Evolutionary conservation across 2,888 invertebrate genomes (phyloP).

Genomic region (Caenorhabditis virilis): DNA sequence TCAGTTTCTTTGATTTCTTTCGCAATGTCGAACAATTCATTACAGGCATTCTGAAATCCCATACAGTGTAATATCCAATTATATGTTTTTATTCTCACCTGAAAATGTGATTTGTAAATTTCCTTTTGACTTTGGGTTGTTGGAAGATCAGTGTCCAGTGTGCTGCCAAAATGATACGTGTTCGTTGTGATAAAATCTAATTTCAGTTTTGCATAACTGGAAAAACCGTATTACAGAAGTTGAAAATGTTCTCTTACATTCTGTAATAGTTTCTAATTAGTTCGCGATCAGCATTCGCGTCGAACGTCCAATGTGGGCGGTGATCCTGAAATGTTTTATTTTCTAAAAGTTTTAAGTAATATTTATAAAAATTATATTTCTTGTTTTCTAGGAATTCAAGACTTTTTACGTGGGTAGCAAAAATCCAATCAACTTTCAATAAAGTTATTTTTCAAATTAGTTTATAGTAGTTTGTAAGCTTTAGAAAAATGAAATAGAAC

Average conservation of each 20-base stretch:
- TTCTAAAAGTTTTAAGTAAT: no score
- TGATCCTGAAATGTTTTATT: constrained; percentile 4
- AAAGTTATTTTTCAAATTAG: no score
- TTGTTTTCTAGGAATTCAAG: no score
- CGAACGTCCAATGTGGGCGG: constrained; percentile 29
- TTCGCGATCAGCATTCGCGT: constrained; percentile 7
- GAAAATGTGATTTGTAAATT: constrained; percentile 2
- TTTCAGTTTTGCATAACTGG: constrained; percentile 9
- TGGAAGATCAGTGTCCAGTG: constrained; percentile 4
- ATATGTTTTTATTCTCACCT: constrained; percentile 5
- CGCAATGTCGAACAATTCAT: background rate
- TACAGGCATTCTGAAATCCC: constrained; percentile 16
- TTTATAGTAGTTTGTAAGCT: no score
- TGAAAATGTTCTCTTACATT: constrained; percentile 7
- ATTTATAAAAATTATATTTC: no score
- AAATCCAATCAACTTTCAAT: no score
- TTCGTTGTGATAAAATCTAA: constrained; percentile 23
- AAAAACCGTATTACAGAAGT: background rate
- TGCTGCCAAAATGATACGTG: constrained; percentile 34
- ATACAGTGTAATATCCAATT: no score
- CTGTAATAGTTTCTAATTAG: constrained; percentile 17
- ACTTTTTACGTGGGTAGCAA: no score
- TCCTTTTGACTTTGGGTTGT: background rate
- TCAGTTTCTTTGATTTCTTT: background rate
- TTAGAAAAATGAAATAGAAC: no score